Conservation (phyloP, 2,888 invertebrate species). For the Aspidapion aeneum region DNA sequence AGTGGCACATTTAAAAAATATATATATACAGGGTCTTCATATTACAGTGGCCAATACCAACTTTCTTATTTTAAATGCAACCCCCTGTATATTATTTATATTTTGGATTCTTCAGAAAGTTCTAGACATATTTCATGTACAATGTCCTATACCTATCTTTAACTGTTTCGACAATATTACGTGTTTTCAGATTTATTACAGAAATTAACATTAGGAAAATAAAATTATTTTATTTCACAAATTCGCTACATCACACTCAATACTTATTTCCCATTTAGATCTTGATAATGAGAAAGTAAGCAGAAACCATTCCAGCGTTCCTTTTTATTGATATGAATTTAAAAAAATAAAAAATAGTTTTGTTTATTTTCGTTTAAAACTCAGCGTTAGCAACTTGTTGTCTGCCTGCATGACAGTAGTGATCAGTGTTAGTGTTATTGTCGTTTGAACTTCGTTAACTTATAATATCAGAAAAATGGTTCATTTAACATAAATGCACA, state of each 20-base stretch:
- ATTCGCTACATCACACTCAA: conserved; percentile 4
- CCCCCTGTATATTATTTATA: too few species aligned
- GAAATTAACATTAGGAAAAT: conserved; percentile 8
- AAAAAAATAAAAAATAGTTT: neutral
- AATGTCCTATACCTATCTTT: too few species aligned
- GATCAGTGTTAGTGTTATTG: neutral
- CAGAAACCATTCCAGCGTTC: conserved; percentile 2
- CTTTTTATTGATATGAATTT: conserved; percentile 1
- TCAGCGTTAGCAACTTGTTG: neutral
- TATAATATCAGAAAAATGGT: neutral
- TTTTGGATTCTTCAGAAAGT: too few species aligned
- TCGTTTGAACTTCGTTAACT: conserved; percentile 2
- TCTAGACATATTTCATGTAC: too few species aligned
- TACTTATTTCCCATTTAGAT: neutral
- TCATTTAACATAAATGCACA: neutral
- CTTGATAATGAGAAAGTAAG: neutral
- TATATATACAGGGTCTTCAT: too few species aligned
- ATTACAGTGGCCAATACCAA: too few species aligned
- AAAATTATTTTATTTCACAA: neutral
- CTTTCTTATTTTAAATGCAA: too few species aligned
- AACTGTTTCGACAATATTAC: conserved; percentile 7
- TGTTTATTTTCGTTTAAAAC: conserved; percentile 3
- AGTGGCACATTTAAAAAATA: too few species aligned
- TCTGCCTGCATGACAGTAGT: conserved; percentile 3
- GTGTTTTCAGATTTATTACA: conserved; percentile 10